Percentiles rank a stretch among this genome's conserved stretches.
These are phyloP conservation scores for Urocolius indicus DNA, from an alignment of 2,113 vertebrate species.

Conservation along the genomic window DNA sequence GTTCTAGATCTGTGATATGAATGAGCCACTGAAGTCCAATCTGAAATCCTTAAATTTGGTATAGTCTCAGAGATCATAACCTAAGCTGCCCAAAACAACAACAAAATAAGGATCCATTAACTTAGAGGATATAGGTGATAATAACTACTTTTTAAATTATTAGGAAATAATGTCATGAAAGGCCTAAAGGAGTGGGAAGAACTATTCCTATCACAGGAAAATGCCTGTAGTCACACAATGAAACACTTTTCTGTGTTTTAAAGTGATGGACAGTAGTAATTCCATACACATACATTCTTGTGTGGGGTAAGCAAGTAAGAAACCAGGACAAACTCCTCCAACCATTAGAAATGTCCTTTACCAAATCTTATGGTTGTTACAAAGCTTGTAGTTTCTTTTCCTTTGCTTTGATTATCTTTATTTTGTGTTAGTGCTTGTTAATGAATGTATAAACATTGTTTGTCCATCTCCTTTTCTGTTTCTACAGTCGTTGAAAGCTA, in stretches of 20 bases:
- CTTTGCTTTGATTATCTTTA: not conserved
- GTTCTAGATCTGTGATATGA: not conserved
- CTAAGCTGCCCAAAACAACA: conserved; percentile 5
- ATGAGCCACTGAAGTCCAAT: not conserved
- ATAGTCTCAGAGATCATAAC: conserved; percentile 21
- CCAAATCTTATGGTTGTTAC: not conserved
- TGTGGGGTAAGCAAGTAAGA: not conserved
- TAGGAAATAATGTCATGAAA: not conserved
- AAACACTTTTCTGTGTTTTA: not conserved
- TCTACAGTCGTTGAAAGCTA: not conserved
- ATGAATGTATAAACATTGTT: not conserved
- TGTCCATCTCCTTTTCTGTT: not conserved
- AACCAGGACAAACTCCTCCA: not conserved
- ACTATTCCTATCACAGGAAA: not conserved
- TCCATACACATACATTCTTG: not conserved
- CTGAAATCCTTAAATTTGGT: conserved; percentile 21
- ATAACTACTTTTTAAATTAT: not conserved
- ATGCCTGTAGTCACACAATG: not conserved
- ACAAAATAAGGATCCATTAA: not conserved
- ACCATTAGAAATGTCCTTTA: not conserved
- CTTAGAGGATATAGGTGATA: not conserved
- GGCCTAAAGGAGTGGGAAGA: not conserved
- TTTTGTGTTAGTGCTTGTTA: not conserved
- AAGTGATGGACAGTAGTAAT: not conserved
- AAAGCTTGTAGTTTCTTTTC: not conserved